Evolutionary conservation across 2,888 invertebrate genomes (phyloP).

Genomic region (Baccha elongata): DNA sequence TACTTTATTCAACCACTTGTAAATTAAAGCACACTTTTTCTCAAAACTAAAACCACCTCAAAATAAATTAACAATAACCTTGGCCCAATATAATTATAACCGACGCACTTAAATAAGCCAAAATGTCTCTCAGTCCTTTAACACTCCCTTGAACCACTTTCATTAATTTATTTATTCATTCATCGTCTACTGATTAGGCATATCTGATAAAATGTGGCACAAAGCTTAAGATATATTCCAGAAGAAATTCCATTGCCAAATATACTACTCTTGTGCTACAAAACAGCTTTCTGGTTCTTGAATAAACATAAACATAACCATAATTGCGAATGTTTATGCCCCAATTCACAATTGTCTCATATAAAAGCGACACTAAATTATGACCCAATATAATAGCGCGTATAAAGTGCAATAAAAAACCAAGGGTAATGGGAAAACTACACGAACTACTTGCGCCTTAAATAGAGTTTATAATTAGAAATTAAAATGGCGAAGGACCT

Average conservation of each 20-base stretch:
- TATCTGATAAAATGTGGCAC: conserved; percentile 11
- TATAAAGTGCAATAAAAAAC: conserved; percentile 59
- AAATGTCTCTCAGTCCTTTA: conserved; percentile 39
- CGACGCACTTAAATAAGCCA: conserved; percentile 33
- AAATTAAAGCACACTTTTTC: too few species aligned
- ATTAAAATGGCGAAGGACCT: conserved; percentile 48
- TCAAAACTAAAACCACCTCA: too few species aligned
- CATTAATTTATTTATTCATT: conserved; percentile 44
- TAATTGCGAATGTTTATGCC: conserved; percentile 65
- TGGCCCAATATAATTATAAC: conserved; percentile 28
- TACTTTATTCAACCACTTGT: too few species aligned
- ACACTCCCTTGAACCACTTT: conserved; percentile 44
- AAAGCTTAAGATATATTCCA: too few species aligned
- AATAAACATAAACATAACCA: conserved; percentile 51
- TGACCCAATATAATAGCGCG: conserved; percentile 63
- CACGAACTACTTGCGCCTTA: conserved; percentile 54
- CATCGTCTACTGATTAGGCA: conserved; percentile 59
- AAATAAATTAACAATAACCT: conserved; percentile 42
- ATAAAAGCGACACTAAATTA: conserved; percentile 64
- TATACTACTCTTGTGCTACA: background rate
- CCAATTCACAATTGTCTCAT: conserved; percentile 71
- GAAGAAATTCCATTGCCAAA: conserved; percentile 30
- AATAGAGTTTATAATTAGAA: conserved; percentile 64
- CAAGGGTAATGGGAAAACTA: conserved; percentile 61
- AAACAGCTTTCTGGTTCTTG: conserved; percentile 3